phyloP scores from a whole-genome alignment of 1,140 invertebrate species.

The Ridgeia piscesae region DNA sequence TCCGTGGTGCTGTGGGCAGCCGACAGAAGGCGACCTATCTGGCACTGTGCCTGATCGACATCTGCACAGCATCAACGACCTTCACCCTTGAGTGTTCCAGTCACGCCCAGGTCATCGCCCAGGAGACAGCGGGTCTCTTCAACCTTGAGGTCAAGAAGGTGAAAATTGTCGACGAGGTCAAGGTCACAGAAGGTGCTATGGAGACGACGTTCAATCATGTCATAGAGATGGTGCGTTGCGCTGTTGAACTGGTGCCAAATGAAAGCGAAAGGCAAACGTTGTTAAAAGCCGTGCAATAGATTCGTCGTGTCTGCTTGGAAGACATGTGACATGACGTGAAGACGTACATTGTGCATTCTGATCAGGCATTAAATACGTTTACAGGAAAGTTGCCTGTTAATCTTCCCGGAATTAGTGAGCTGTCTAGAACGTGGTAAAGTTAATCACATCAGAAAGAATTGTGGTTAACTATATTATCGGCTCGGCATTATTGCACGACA shows the following conservation, averaged over 20 bases:
- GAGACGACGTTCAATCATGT: neutral
- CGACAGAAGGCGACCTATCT: neutral
- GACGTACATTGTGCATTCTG: neutral
- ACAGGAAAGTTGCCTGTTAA: too few relatives aligned
- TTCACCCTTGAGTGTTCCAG: neutral
- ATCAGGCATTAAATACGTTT: neutral
- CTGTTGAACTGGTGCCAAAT: neutral
- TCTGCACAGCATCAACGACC: neutral
- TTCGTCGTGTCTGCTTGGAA: neutral
- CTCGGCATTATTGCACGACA: too few relatives aligned
- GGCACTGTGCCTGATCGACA: neutral
- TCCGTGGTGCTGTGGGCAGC: neutral
- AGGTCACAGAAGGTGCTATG: neutral
- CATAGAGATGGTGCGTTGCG: neutral
- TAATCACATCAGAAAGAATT: too few relatives aligned
- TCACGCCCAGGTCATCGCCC: neutral
- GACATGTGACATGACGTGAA: neutral
- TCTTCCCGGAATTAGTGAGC: too few relatives aligned
- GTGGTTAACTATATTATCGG: too few relatives aligned
- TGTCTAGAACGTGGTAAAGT: too few relatives aligned
- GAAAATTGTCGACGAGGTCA: neutral
- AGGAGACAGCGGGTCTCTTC: neutral
- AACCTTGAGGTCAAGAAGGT: neutral
- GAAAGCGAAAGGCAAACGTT: neutral
- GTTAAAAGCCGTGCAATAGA: neutral